These are phyloP conservation scores for Scyliorhinus canicula DNA, from an alignment of 2,797 vertebrate genomes.

Conservation along the genomic window DNA sequence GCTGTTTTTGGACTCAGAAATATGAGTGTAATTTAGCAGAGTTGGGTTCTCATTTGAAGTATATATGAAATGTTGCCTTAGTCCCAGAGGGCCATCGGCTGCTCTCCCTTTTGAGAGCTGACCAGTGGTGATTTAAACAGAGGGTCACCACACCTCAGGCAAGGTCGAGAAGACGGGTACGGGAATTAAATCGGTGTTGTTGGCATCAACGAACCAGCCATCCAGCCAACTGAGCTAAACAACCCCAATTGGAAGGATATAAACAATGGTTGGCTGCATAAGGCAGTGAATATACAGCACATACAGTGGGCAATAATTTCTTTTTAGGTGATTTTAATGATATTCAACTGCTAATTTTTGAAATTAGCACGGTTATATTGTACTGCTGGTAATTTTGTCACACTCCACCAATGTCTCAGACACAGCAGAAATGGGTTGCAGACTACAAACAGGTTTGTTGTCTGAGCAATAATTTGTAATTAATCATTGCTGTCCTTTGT, in stretches of 20 bases:
- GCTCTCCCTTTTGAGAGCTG: no score
- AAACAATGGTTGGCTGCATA: background rate
- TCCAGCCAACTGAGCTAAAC: no score
- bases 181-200: no score
- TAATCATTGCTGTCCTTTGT: background rate
- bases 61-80: no score
- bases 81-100: no score
- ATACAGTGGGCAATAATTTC: background rate
- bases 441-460: background rate
- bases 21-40: background rate
- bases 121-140: no score
- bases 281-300: background rate
- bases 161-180: no score
- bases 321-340: background rate
- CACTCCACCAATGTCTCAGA: background rate
- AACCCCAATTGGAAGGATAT: no score
- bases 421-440: background rate
- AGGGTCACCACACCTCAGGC: no score
- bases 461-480: background rate
- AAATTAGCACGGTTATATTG: background rate
- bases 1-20: background rate
- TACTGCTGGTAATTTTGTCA: background rate
- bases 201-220: no score
- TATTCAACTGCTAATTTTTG: background rate
- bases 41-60: background rate